Percentiles rank a stretch among this genome's conserved stretches.
Evolutionary conservation across 1,140 invertebrate species (phyloP).

Genomic region (Drosophila paulistorum): DNA sequence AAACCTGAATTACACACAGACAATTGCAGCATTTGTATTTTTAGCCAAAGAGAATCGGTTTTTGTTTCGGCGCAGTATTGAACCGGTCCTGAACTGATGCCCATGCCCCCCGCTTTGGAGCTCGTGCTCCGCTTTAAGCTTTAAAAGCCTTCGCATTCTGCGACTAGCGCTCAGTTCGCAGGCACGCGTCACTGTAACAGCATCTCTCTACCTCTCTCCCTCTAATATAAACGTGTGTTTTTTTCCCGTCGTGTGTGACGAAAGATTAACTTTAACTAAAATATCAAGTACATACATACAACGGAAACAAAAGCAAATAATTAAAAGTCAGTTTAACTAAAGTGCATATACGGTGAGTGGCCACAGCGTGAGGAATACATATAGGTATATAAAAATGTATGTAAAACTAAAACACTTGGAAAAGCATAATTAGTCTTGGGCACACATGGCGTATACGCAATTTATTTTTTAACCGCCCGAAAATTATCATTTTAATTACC

Average conservation of each 20-base stretch:
- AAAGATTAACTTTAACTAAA: conserved; percentile 19
- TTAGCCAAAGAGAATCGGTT: not conserved
- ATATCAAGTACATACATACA: conserved; percentile 38
- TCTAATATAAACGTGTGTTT: no score
- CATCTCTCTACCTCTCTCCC: conserved; percentile 30
- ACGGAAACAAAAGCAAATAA: conserved; percentile 69
- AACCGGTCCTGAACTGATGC: conserved; percentile 66
- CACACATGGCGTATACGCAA: conserved; percentile 50
- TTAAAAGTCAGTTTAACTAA: conserved; percentile 66
- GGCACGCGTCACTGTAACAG: conserved; percentile 40
- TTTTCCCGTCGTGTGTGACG: not conserved
- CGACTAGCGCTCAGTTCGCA: conserved; percentile 66
- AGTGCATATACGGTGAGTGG: conserved; percentile 70
- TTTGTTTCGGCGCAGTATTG: conserved; percentile 21
- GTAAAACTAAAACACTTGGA: conserved; percentile 55
- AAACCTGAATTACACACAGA: conserved; percentile 1
- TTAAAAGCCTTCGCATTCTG: conserved; percentile 60
- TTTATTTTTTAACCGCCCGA: not conserved
- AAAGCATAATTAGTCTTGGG: conserved; percentile 42
- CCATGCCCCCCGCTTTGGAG: not conserved
- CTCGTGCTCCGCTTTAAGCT: conserved; percentile 41
- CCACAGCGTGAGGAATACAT: conserved; percentile 12
- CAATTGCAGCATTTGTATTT: not conserved
- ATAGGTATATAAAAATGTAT: not conserved
- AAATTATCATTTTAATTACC: conserved; percentile 6